These are phyloP conservation scores for Fabriciana adippe DNA, from an alignment of 2,888 invertebrate species.

Conservation along the genomic window DNA sequence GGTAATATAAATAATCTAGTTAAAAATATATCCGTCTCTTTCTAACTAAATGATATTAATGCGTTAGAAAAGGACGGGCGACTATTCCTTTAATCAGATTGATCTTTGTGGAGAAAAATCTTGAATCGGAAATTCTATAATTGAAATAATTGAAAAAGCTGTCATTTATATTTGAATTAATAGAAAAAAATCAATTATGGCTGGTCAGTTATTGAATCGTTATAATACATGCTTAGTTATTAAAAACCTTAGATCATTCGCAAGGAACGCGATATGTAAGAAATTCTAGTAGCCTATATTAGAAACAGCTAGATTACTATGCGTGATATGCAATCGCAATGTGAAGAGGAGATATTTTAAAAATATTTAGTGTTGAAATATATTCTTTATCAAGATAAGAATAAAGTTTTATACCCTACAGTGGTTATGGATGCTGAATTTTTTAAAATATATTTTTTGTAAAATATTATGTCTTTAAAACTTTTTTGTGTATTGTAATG, in stretches of 20 bases:
- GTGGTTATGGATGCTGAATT: not conserved
- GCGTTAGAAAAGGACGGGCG: slow-evolving; percentile 1
- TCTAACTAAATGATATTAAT: slow-evolving; percentile 11
- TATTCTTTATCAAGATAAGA: slow-evolving; percentile 44
- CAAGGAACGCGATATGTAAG: slow-evolving; percentile 51
- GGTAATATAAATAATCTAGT: slow-evolving; percentile 16
- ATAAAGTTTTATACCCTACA: not conserved
- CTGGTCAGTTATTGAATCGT: slow-evolving; percentile 33
- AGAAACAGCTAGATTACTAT: slow-evolving; percentile 59
- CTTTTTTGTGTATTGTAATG: not conserved
- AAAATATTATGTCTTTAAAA: too few relatives aligned
- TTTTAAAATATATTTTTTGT: not conserved
- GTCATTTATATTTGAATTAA: not conserved
- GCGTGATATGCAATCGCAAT: slow-evolving; percentile 76
- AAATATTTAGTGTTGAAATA: slow-evolving; percentile 60
- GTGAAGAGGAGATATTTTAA: slow-evolving; percentile 64
- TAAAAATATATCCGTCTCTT: slow-evolving; percentile 19
- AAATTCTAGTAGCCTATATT: slow-evolving; percentile 69
- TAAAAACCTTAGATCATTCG: slow-evolving; percentile 30
- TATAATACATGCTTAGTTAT: slow-evolving; percentile 34
- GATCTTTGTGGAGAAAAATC: too few relatives aligned
- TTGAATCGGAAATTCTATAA: too few relatives aligned
- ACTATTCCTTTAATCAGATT: not conserved
- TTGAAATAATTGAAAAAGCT: too few relatives aligned
- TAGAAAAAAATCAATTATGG: slow-evolving; percentile 2